Evolutionary conservation across 2,113 vertebrate genomes (phyloP).

Genomic region (Bubo blakistoni): DNA sequence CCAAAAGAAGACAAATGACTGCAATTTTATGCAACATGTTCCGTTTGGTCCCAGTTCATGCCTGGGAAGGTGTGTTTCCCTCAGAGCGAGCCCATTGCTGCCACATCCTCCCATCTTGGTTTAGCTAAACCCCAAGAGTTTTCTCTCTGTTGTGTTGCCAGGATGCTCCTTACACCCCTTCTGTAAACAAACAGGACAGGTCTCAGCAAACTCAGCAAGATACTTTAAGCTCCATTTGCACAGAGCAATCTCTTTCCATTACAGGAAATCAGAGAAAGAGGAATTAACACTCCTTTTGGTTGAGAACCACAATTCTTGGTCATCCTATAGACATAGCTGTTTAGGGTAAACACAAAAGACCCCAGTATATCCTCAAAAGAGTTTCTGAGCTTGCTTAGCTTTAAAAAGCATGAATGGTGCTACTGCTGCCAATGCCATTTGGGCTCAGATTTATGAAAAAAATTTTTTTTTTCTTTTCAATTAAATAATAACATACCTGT

Average conservation of each 20-base stretch:
- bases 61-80: not conserved
- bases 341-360: not conserved
- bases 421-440: not conserved
- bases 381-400: not conserved
- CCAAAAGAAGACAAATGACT: not conserved
- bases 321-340: not conserved
- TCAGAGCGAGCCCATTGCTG: rapidly evolving
- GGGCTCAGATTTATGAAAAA: not conserved
- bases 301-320: not conserved
- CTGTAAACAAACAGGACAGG: not conserved
- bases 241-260: not conserved
- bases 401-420: not conserved
- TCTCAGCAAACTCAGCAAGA: not conserved
- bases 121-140: not conserved
- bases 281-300: not conserved
- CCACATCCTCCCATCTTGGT: not conserved
- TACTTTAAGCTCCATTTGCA: not conserved
- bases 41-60: not conserved
- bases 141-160: not conserved
- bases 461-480: not conserved
- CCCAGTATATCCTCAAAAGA: not conserved
- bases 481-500: not conserved
- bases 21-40: not conserved
- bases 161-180: not conserved
- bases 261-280: not conserved